Percentiles rank a stretch among this genome's conserved stretches.
phyloP scores from a whole-genome alignment of 2,113 vertebrate genomes.

The Lepus americanus region DNA sequence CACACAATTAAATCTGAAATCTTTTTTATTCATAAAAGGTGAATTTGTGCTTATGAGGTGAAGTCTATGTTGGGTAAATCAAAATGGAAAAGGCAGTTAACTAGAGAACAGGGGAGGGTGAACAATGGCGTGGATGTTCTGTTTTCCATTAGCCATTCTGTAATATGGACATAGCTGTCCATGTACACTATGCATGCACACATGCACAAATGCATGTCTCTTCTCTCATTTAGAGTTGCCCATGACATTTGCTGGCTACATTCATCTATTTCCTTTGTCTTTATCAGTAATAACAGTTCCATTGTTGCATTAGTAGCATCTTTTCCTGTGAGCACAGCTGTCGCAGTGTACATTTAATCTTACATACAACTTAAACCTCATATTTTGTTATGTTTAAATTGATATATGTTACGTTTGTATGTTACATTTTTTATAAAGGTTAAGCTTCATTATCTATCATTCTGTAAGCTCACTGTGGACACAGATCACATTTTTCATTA shows the following conservation, averaged over 20 bases:
- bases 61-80: background rate
- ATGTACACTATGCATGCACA: background rate
- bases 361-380: background rate
- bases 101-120: background rate
- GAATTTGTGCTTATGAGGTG: background rate
- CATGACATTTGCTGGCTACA: background rate
- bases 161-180: background rate
- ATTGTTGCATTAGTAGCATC: background rate
- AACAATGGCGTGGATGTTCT: background rate
- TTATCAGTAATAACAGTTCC: background rate
- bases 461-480: background rate
- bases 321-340: background rate
- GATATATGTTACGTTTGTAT: background rate
- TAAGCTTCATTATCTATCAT: background rate
- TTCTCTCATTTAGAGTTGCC: background rate
- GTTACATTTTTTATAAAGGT: background rate
- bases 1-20: background rate
- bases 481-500: background rate
- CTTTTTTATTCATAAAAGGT: background rate
- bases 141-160: background rate
- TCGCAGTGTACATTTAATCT: background rate
- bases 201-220: rapidly evolving
- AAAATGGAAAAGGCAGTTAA: background rate
- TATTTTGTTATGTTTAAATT: background rate
- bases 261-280: background rate